Evolutionary conservation across 2,113 vertebrate genomes (phyloP).

Genomic region (Pseudois nayaur): DNA sequence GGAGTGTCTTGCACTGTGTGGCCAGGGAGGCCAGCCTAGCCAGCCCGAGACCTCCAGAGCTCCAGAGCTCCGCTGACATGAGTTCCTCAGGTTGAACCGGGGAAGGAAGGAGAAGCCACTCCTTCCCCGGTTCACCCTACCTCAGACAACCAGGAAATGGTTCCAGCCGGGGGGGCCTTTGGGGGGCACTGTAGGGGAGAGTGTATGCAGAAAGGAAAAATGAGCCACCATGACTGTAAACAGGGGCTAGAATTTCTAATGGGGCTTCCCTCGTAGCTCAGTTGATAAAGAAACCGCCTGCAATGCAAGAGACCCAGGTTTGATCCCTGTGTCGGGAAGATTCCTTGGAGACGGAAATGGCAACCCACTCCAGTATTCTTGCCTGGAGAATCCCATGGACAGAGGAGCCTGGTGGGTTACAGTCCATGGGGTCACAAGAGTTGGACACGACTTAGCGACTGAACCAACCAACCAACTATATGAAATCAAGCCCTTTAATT

Average conservation of each 20-base stretch:
- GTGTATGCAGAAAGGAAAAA: background rate
- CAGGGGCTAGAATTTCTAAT: rapidly evolving
- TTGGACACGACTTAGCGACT: background rate
- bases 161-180: rapidly evolving
- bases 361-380: background rate
- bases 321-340: rapidly evolving
- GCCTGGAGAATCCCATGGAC: background rate
- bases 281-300: background rate
- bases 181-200: rapidly evolving
- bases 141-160: background rate
- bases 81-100: background rate
- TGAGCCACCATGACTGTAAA: background rate
- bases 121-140: background rate
- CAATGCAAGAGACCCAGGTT: background rate
- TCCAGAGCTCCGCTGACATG: rapidly evolving
- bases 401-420: background rate
- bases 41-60: background rate
- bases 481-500: background rate
- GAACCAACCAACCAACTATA: background rate
- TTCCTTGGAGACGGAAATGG: background rate
- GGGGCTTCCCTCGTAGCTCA: background rate
- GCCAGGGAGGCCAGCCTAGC: background rate
- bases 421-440: background rate
- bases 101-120: background rate
- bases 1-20: too few relatives aligned